Conservation (phyloP, 1,140 invertebrate genomes). For the Thaumatotibia leucotreta region DNA sequence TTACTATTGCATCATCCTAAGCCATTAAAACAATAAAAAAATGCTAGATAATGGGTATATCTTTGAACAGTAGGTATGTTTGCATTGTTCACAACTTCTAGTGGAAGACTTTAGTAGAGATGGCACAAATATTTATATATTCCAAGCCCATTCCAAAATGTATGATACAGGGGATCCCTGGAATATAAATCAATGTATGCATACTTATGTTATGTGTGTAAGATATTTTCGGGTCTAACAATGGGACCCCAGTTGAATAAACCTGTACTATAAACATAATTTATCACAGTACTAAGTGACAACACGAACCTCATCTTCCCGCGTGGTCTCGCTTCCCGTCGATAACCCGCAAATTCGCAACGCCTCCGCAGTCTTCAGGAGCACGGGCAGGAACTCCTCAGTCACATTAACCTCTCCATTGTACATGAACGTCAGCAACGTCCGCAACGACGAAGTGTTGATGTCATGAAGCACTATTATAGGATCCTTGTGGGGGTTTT, state of each 20-base stretch:
- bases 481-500: conserved; percentile 82
- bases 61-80: too few relatives aligned
- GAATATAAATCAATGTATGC: too few relatives aligned
- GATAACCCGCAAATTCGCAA: conserved; percentile 81
- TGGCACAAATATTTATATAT: too few relatives aligned
- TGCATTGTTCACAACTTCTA: too few relatives aligned
- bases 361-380: conserved; percentile 80
- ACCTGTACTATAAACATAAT: conserved; percentile 12
- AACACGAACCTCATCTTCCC: conserved; percentile 57
- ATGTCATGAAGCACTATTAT: conserved; percentile 83
- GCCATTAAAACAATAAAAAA: too few relatives aligned
- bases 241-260: neutral
- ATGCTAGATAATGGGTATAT: too few relatives aligned
- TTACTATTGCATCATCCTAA: too few relatives aligned
- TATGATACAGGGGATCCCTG: too few relatives aligned
- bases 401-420: conserved; percentile 83
- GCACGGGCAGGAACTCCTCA: conserved; percentile 79
- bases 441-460: conserved; percentile 78
- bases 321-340: conserved; percentile 56
- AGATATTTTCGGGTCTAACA: neutral
- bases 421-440: conserved; percentile 81
- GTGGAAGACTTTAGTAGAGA: too few relatives aligned
- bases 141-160: too few relatives aligned
- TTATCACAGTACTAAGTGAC: too few relatives aligned
- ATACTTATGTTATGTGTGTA: too few relatives aligned